Evolutionary conservation across 2,888 invertebrate species (phyloP).

Genomic region (Glyphotaelius pellucidus): DNA sequence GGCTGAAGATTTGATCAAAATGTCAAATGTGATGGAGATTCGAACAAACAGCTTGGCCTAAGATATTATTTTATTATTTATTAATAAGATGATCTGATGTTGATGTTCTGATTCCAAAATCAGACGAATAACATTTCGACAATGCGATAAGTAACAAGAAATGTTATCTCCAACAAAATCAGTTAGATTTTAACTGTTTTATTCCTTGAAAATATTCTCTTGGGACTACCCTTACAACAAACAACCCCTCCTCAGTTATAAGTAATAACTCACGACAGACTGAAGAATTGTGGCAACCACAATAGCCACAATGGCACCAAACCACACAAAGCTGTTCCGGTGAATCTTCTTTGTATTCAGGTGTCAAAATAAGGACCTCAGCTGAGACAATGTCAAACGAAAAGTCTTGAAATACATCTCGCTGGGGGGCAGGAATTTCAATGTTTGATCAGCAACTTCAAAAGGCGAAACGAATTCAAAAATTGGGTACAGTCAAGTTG

Average conservation of each 20-base stretch:
- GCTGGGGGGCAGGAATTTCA: constrained; percentile 30
- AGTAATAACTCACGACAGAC: not conserved
- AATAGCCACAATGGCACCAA: not conserved
- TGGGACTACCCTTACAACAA: not conserved
- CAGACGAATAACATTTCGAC: too few species aligned
- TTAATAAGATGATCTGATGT: too few species aligned
- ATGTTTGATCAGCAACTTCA: constrained; percentile 18
- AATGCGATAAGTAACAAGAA: too few species aligned
- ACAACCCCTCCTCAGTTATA: not conserved
- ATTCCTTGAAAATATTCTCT: not conserved
- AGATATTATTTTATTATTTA: too few species aligned
- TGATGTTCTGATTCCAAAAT: too few species aligned
- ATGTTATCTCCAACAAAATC: too few species aligned
- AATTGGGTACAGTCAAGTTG: not conserved
- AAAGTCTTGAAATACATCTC: not conserved
- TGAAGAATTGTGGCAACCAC: not conserved
- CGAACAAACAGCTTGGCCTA: too few species aligned
- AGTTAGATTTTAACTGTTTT: not conserved
- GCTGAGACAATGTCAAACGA: constrained; percentile 5
- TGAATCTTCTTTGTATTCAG: constrained; percentile 21
- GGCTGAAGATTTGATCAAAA: too few species aligned
- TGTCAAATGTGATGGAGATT: too few species aligned
- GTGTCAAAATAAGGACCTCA: constrained; percentile 29
- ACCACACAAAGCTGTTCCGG: constrained; percentile 6
- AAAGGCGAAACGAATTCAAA: not conserved